phyloP scores from a whole-genome alignment of 2,888 invertebrate species.

The Trichogramma dendrolimi region DNA sequence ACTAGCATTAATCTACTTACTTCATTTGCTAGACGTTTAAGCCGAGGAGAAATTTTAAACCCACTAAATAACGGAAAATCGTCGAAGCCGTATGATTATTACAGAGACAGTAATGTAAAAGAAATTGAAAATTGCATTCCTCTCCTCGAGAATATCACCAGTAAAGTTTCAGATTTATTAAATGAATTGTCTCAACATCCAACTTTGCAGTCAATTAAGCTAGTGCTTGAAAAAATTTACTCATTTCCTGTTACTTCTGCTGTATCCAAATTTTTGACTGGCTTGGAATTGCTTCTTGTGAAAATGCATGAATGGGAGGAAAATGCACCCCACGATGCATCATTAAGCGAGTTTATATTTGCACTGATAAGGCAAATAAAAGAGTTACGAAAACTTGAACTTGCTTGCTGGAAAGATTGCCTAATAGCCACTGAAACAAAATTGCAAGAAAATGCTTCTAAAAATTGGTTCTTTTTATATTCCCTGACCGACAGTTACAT shows the following conservation, averaged over 20 bases:
- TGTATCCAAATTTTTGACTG: slow-evolving; percentile 81
- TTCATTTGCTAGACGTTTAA: slow-evolving; percentile 54
- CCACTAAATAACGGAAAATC: slow-evolving; percentile 7
- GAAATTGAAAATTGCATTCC: slow-evolving; percentile 72
- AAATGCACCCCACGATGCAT: slow-evolving; percentile 82
- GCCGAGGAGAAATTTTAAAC: slow-evolving; percentile 50
- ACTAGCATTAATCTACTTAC: slow-evolving; percentile 60
- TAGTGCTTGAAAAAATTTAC: slow-evolving; percentile 63
- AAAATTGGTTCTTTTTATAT: slow-evolving; percentile 90
- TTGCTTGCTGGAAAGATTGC: slow-evolving; percentile 82
- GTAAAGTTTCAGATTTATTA: slow-evolving; percentile 62
- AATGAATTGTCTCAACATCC: slow-evolving; percentile 89
- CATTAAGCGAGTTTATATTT: slow-evolving; percentile 69
- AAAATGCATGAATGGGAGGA: slow-evolving; percentile 89
- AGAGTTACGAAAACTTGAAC: slow-evolving; percentile 85
- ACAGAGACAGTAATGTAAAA: slow-evolving; percentile 75
- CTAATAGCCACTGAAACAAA: slow-evolving; percentile 66
- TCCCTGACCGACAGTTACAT: slow-evolving; percentile 65
- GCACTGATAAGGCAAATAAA: slow-evolving; percentile 78
- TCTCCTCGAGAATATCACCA: slow-evolving; percentile 64
- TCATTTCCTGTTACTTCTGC: slow-evolving; percentile 76
- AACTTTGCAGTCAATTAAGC: slow-evolving; percentile 70
- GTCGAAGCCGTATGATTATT: slow-evolving; percentile 63
- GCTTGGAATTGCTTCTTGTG: slow-evolving; percentile 81
- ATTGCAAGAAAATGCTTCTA: slow-evolving; percentile 66